Evolutionary conservation across 2,888 invertebrate genomes (phyloP), one percentile per base, ranked within the genome.

Genomic region (Tanytarsus gracilentus): DNA sequence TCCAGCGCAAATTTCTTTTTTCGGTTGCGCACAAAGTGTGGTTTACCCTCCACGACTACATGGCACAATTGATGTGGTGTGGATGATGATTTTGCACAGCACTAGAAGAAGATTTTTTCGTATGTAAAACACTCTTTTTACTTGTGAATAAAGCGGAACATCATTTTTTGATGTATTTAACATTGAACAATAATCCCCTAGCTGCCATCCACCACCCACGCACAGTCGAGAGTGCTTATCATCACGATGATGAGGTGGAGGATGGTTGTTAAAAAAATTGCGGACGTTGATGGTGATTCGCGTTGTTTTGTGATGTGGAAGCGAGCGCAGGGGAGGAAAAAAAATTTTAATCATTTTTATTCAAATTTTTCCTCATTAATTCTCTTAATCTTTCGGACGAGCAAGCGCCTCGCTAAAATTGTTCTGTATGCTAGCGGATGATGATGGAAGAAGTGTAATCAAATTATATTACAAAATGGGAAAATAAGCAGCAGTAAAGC

Each of bases 301-400:
- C 21, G 18, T 8, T 56, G 26, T 18, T 27, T 26, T 56, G 26
- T 40, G 55, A 56, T 56, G 55, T 40, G 55, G 26, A 27, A 56
- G 55, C n/a, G n/a, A n/a, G n/a, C n/a, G n/a, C n/a, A n/a, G n/a
- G n/a, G n/a, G n/a, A n/a, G n/a, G n/a, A n/a, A n/a, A n/a, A n/a
- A 56, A 56, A 40, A 40, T 56, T 56, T 56, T 56, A 56, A 56
- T 56, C 55, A 56, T 56, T 56, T 56, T 40, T 56, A 56, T 56
- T 56, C 55, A 56, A 56, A 56, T 56, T 56, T 53, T 44, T 56
- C 40, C 55, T 56, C 55, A 56, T 56, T 56, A 56, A 56, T 56
- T 56, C 55, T 26, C n/a, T 56, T 56, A 56, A 56, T 56, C 55
- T 56, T 56, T 36, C 33, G 36, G 40, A 26, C 23, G 30, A 53